phyloP scores from a whole-genome alignment of 2,888 invertebrate genomes.

The Drosophila anceps region DNA sequence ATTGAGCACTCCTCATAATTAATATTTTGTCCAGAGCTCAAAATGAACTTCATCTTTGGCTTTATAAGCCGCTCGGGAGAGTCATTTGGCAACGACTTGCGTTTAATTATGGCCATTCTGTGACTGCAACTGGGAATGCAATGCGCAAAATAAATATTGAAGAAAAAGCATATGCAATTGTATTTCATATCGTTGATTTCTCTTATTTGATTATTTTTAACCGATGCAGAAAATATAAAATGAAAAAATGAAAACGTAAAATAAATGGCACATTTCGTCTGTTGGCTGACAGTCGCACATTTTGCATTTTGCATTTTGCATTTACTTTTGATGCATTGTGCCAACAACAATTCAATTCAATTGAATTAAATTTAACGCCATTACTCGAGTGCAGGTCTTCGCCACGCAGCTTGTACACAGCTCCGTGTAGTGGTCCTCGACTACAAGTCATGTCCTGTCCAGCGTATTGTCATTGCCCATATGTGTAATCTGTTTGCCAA shows the following conservation, averaged over 20 bases:
- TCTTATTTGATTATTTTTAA: slow-evolving; percentile 49
- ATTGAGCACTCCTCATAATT: slow-evolving; percentile 1
- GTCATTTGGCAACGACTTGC: slow-evolving; percentile 15
- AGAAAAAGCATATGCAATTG: slow-evolving; percentile 29
- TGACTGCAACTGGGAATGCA: slow-evolving; percentile 25
- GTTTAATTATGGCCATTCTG: slow-evolving; percentile 52
- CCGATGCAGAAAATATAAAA: slow-evolving; percentile 16
- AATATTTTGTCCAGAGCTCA: neutral
- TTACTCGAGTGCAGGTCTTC: slow-evolving; percentile 57
- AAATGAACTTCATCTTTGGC: slow-evolving; percentile 22
- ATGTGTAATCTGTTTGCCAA: slow-evolving; percentile 81
- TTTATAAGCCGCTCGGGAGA: slow-evolving; percentile 9
- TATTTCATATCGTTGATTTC: slow-evolving; percentile 48
- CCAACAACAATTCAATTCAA: slow-evolving; percentile 73
- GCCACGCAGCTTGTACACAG: slow-evolving; percentile 1
- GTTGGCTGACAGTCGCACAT: slow-evolving; percentile 15
- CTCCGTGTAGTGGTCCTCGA: neutral
- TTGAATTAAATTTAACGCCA: slow-evolving; percentile 79
- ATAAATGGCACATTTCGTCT: slow-evolving; percentile 15
- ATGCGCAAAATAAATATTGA: slow-evolving; percentile 25
- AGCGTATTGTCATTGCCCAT: slow-evolving; percentile 62
- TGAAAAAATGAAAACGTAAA: slow-evolving; percentile 4
- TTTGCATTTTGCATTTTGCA: slow-evolving; percentile 28
- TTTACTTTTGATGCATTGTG: slow-evolving; percentile 68
- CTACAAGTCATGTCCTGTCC: slow-evolving; percentile 47